These are phyloP conservation scores for Streptopelia turtur DNA, from an alignment of 2,797 vertebrate genomes.

Conservation along the genomic window DNA sequence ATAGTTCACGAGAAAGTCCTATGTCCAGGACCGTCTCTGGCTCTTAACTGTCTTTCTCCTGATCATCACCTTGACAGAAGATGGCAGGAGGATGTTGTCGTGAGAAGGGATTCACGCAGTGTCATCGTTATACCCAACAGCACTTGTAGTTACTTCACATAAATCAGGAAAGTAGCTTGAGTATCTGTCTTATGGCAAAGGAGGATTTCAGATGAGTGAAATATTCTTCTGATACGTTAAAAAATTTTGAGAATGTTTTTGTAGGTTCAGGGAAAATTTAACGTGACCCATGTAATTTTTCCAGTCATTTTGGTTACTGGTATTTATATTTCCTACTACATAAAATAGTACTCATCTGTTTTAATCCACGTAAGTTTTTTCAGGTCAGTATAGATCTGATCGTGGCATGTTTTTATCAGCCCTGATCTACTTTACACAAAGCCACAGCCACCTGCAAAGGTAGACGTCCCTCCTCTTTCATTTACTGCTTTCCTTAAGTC, in stretches of 20 bases:
- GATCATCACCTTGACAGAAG: not conserved
- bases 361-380: not conserved
- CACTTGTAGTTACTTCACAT: not conserved
- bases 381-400: not conserved
- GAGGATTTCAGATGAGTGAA: not conserved
- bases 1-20: not conserved
- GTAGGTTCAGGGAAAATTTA: not conserved
- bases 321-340: not conserved
- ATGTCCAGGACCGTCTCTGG: not conserved
- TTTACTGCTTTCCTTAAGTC: slow-evolving; percentile 27
- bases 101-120: not conserved
- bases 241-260: not conserved
- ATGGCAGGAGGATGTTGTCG: not conserved
- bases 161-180: not conserved
- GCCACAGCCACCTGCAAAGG: not conserved
- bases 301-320: not conserved
- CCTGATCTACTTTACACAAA: not conserved
- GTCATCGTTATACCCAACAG: not conserved
- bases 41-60: not conserved
- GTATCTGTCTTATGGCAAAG: not conserved
- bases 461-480: not conserved
- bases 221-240: not conserved
- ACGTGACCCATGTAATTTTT: not conserved
- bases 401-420: not conserved
- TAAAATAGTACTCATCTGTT: not conserved